Evolutionary conservation across 1,140 invertebrate species (phyloP), one percentile per base, ranked within the genome.

Genomic region (Eumaeus atala): DNA sequence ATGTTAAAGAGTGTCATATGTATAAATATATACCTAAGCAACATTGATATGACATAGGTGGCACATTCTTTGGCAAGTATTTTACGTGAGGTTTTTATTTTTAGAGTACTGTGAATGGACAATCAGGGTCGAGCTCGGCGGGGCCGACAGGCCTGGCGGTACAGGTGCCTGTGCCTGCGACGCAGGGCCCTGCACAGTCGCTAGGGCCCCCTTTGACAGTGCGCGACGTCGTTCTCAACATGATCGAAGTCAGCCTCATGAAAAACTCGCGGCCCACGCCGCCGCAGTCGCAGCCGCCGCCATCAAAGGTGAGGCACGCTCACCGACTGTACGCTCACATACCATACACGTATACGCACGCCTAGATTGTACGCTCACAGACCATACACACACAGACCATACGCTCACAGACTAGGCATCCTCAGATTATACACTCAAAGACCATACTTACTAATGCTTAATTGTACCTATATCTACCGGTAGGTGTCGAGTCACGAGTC

Each of bases 191-290:
- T 6, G 21, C 40, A 14, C 40, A 44, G n/a, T 38, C 53, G 67
- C 58, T 67, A 60, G 76, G 65, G 84, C 35, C 87, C 49, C 89
- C 90, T 1, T 74, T 93, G 4, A 93, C 92, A 3, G 92, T 95
- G 5, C 91, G 92, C 58, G 93, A 95, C 79, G 88, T 95, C 14
- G 91, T 95, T 84, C 79, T 92, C 37, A 92, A 92, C 61, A 92
- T 94, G 37, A 95, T 95, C 50, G 93, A 95, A 66, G 90, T 91
- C 77, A 91, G 91, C 52, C 71, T 94, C 1, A 91, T 91, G 77
- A 92, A 92, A 62, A 92, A 91, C 70, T 84, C 89, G 8, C 77
- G 84, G 9, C 72, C 77, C 72, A 87, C 68, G 9, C 75, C 77
- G 64, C 63, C 62, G 28, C 65, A 61, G 33, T 40, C 62, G 6